Evolutionary conservation across 2,888 invertebrate genomes (phyloP), one percentile per base, ranked within the genome.

Genomic region (Rotaria magnacalcarata): DNA sequence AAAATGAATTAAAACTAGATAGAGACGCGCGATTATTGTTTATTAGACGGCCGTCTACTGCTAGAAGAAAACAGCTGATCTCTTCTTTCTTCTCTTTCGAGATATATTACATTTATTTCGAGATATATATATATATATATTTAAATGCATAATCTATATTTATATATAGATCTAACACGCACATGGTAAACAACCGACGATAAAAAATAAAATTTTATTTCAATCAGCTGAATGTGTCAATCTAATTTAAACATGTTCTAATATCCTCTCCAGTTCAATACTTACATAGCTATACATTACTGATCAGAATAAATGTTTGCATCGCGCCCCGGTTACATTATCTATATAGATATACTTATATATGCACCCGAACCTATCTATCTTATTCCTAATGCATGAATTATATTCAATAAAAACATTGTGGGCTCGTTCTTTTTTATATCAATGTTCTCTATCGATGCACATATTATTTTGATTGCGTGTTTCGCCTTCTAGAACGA

Each of bases 391-490:
- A 60, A 60, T 60, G 58, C 58, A 60, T 60, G 58, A 60, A 60
- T 60, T 60, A 60, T 60, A 60, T 60, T 60, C 58, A 60, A 60
- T 60, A 60, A 60, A 60, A 60, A 60, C 58, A 60, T 60, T 60
- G 58, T 60, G n/a, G 58, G 58, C 58, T 27, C 58, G 14, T 60
- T 60, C 27, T 60, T 27, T 60, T 67, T 67, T 67, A 27, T 67
- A 67, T 34, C 67, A 67, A 67, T 67, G 67, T 67, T 67, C 67
- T 67, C 34, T 67, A 67, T 67, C 67, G 34, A 67, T 67, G 34
- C 67, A 67, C 67, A 67, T 67, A 67, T 67, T 67, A 67, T 67
- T 67, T 67, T 67, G 67, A 67, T 67, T 67, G 67, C 67, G 34
- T 67, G 67, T 67, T 67, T 67, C 67, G 67, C 67, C 67, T 67